Evolutionary conservation across 2,797 vertebrate genomes (phyloP), one percentile per base, ranked within the genome.

Genomic region (Alauda arvensis): DNA sequence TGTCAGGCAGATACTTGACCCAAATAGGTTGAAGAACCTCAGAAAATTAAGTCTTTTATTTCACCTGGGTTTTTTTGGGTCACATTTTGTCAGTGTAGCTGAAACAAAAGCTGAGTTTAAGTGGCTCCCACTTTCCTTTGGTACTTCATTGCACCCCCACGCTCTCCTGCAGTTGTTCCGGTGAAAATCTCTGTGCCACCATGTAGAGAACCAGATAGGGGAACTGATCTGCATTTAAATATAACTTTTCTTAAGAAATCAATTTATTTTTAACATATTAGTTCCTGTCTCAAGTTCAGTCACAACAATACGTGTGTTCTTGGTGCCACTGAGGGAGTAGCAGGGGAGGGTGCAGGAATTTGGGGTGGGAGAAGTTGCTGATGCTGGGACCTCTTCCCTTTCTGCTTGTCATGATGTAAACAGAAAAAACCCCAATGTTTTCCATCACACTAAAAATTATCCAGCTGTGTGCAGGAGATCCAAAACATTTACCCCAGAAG

Each of bases 281-380:
- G 66, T 94, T 94, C 88, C 86, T 84, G 86, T 92, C 71, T 93
- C 46, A 14, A 39, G 76, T 81, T 94, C 68, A 70, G 4, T 80
- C 75, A 5, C 63, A 34, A 2, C 56, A 59, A 0, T 19, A 4
- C 2, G 0, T 12, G 13, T 52, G 21, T 23, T 66, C 43, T n/a
- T 62, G 49, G 43, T 81, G 21, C 40, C 31, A 9, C 43, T 28
- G 83, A 53, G 63, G 61, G 46, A 63, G 53, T 18, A 70, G 82
- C 42, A 84, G 53, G 29, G 78, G 59, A 74, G 46, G 59, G 18
- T 40, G 62, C 40, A 37, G 62, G 77, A 83, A 55, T 67, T 34
- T 24, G 62, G 51, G 48, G 18, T 57, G 56, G 69, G 25, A 63
- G 46, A 65, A 33, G 28, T 18, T 66, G 34, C 55, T 83, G 23